Conservation (phyloP, 2,888 invertebrate species). For the Aspidiotus rigidus region DNA sequence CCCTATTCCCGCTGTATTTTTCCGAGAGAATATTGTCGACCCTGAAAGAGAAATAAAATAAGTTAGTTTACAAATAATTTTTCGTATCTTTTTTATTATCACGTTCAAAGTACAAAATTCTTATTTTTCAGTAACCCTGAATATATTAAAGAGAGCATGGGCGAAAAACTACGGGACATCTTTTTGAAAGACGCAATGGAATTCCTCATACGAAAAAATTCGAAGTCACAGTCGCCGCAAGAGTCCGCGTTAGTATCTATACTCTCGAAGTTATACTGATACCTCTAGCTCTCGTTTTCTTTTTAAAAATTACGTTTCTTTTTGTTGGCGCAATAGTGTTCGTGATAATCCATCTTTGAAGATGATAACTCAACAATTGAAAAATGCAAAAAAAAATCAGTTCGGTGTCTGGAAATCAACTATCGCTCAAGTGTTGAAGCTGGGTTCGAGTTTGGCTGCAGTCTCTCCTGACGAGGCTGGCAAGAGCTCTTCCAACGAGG, state of each 20-base stretch:
- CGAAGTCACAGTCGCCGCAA: conserved; percentile 8
- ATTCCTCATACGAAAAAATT: neutral
- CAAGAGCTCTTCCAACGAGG: neutral
- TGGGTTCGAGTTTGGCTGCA: neutral
- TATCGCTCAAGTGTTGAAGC: conserved; percentile 14
- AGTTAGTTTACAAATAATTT: neutral
- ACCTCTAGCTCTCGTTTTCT: too few relatives aligned
- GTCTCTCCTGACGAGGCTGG: neutral
- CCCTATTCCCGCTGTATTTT: too few relatives aligned
- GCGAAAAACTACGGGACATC: conserved; percentile 14
- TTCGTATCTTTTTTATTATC: neutral
- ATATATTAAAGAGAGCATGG: conserved; percentile 14
- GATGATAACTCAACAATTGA: conserved; percentile 6
- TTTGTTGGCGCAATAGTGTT: neutral
- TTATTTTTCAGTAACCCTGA: neutral
- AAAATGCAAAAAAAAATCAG: conserved; percentile 14
- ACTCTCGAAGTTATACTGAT: too few relatives aligned
- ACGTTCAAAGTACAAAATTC: neutral
- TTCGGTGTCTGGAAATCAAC: conserved; percentile 17
- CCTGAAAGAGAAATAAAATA: neutral
- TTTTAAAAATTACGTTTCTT: neutral
- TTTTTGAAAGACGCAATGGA: conserved; percentile 16
- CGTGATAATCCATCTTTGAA: conserved; percentile 18
- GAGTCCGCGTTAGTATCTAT: conserved; percentile 10
- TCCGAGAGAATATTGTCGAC: neutral